These are phyloP conservation scores for Oryzias javanicus DNA, from an alignment of 2,113 vertebrate genomes.

Conservation along the genomic window DNA sequence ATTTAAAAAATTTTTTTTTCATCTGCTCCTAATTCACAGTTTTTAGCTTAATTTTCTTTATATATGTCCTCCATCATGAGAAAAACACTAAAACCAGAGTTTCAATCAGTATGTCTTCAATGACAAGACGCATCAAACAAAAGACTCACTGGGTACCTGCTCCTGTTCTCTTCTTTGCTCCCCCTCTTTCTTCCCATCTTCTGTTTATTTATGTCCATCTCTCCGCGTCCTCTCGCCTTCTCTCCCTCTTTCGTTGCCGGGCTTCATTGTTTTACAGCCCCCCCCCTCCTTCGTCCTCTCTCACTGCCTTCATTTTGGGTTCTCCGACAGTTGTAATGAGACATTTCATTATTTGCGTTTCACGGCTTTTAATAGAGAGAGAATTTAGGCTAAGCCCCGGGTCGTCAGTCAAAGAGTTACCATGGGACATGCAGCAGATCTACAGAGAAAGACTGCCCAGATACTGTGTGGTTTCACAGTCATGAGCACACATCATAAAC, in stretches of 20 bases:
- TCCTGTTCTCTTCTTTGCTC: slow-evolving; percentile 18
- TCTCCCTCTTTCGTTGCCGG: slow-evolving; percentile 15
- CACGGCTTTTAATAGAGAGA: slow-evolving; percentile 82
- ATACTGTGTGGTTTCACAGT: slow-evolving; percentile 37
- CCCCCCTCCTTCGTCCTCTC: slow-evolving; percentile 18
- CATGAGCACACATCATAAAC: slow-evolving; percentile 11
- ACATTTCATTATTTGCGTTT: slow-evolving; percentile 82
- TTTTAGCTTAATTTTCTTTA: too few species aligned
- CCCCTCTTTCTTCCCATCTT: slow-evolving; percentile 19
- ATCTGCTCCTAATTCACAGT: too few species aligned
- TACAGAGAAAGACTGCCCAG: slow-evolving; percentile 64
- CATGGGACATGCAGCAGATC: slow-evolving; percentile 70
- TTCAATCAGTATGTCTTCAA: slow-evolving; percentile 5
- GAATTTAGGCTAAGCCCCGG: slow-evolving; percentile 81
- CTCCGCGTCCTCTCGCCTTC: slow-evolving; percentile 35
- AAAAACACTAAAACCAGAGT: too few species aligned
- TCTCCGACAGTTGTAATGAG: slow-evolving; percentile 78
- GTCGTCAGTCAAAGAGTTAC: slow-evolving; percentile 78
- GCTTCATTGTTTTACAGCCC: slow-evolving; percentile 30
- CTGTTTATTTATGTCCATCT: slow-evolving; percentile 37
- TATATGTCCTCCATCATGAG: too few species aligned
- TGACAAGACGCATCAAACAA: slow-evolving; percentile 48
- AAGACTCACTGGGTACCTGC: slow-evolving; percentile 53
- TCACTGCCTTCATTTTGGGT: slow-evolving; percentile 63
- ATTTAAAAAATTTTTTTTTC: too few species aligned